phyloP scores from a whole-genome alignment of 2,888 invertebrate species.

The Trachelus tabidus region DNA sequence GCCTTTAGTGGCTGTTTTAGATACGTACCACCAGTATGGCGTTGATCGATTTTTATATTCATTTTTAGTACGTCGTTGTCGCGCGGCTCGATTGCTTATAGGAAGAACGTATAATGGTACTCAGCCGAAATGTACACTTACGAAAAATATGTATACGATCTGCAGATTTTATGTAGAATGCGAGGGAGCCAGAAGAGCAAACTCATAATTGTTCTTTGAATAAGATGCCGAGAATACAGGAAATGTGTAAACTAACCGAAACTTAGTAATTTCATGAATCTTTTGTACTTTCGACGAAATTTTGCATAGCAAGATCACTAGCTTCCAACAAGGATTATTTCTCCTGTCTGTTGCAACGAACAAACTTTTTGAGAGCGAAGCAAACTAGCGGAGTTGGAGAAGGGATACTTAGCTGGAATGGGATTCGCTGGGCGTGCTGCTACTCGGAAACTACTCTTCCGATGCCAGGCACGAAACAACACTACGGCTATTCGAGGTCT shows the following conservation, averaged over 20 bases:
- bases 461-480: constrained; percentile 1
- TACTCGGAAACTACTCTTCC: background rate
- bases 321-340: constrained; percentile 30
- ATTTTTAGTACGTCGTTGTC: background rate
- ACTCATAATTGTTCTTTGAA: background rate
- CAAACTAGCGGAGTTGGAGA: background rate
- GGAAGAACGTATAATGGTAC: background rate
- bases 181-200: background rate
- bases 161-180: background rate
- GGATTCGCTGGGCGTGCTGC: constrained; percentile 1
- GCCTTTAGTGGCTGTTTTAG: background rate
- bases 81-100: background rate
- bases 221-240: background rate
- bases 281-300: background rate
- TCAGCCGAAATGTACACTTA: background rate
- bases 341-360: constrained; percentile 17
- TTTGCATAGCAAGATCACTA: constrained; percentile 11
- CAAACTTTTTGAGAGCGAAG: background rate
- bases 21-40: background rate
- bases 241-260: background rate
- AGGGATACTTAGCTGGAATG: constrained; percentile 1
- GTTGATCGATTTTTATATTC: background rate
- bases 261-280: background rate
- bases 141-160: background rate
- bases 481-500: background rate